Evolutionary conservation across 1,140 invertebrate genomes (phyloP), one percentile per base, ranked within the genome.

Genomic region (Mactra quadrangularis): DNA sequence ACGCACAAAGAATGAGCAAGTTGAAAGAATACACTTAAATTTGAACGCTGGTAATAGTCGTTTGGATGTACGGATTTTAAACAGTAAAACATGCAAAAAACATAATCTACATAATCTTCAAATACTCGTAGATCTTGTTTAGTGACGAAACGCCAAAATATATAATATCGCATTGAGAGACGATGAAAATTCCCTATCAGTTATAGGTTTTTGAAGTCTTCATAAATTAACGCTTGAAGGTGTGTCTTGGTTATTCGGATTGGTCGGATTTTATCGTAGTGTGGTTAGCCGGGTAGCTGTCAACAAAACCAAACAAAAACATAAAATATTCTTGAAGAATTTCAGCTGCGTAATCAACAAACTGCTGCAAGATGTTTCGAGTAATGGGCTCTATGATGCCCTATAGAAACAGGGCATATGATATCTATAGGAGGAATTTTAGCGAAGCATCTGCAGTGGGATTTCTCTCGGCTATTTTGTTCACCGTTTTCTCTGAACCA

Each of bases 361-460:
- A 17, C 17, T 31, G 25, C 53, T 1, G 64, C 70, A 82, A 45
- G 55, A 82, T 82, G 79, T 82, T 82, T 75, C 79, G 79, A 64
- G 79, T 82, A 66, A 62, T 82, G 79, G 79, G 79, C 50, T 82
- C 79, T 0, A 82, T 82, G 79, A 82, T 82, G 79, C 79, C 79
- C 52, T 82, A 82, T 47, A 62, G 79, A 52, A 66, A 66, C 33
- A 74, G 41, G 70, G 79, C 79, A 52, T 82, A 64, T 71, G 79
- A 82, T 27, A 82, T 82, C 52, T 82, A 82, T n/a, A 60, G 35
- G 50, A 33, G 86, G 68, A 87, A 87, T 25, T 87, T 84, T 57
- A 87, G 86, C 53, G 86, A 87, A 66, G 86, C 86, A 77, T 86
- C 86, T 38, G 86, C 86, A 9, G 84, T 87, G 19, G 86, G 86